These are phyloP conservation scores for Watsonalla binaria DNA, from an alignment of 2,888 invertebrate species.

Conservation along the genomic window DNA sequence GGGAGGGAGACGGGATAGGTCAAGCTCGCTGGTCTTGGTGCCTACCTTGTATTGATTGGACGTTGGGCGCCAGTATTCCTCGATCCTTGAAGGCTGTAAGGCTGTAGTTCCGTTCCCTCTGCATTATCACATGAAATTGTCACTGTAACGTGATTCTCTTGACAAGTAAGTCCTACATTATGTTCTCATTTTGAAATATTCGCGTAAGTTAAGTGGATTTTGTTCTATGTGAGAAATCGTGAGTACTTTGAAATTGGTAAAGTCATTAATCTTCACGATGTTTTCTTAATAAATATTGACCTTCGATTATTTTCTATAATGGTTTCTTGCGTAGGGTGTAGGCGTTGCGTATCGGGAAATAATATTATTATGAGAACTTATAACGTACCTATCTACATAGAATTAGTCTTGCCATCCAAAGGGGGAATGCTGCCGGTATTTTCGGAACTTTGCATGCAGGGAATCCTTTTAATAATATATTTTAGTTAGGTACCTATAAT, in stretches of 20 bases:
- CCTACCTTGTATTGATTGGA: slow-evolving; percentile 54
- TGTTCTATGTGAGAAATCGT: neutral
- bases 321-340: too few relatives aligned
- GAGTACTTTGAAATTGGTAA: neutral
- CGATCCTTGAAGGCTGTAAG: slow-evolving; percentile 23
- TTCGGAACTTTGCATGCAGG: too few relatives aligned
- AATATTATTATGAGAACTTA: too few relatives aligned
- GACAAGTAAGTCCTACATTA: neutral
- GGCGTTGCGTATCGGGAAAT: neutral
- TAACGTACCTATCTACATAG: too few relatives aligned
- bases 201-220: neutral
- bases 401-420: too few relatives aligned
- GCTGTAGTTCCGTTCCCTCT: slow-evolving; percentile 14
- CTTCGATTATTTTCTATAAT: too few relatives aligned
- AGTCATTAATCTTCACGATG: neutral
- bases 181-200: too few relatives aligned
- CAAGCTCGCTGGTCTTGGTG: slow-evolving; percentile 12
- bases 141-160: neutral
- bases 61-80: slow-evolving; percentile 39
- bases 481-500: too few relatives aligned
- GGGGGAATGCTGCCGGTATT: too few relatives aligned
- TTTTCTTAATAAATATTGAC: neutral
- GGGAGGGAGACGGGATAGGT: slow-evolving; percentile 16
- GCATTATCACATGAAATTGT: neutral
- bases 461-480: too few relatives aligned